These are phyloP conservation scores for Ornithoptera priamus DNA, from an alignment of 2,888 invertebrate genomes.

Conservation along the genomic window DNA sequence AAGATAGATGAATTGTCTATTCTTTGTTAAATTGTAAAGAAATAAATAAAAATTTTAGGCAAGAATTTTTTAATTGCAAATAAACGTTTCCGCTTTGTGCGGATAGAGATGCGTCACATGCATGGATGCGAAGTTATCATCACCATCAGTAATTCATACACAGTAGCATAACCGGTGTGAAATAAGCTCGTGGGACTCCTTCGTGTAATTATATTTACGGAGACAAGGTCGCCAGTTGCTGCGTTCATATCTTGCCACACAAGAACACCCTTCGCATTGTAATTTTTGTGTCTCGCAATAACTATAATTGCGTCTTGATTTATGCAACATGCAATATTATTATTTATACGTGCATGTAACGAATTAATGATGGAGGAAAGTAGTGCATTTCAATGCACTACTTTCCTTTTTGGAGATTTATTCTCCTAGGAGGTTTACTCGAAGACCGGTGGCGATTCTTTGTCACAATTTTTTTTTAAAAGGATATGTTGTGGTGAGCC, in stretches of 20 bases:
- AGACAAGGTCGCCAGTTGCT: constrained; percentile 53
- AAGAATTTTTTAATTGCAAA: too few relatives aligned
- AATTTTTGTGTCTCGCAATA: constrained; percentile 24
- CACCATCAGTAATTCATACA: constrained; percentile 6
- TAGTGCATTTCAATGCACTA: not conserved
- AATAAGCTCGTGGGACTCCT: constrained; percentile 55
- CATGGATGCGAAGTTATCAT: constrained; percentile 3
- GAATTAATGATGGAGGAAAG: too few relatives aligned
- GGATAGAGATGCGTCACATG: too few relatives aligned
- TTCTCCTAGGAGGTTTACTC: too few relatives aligned
- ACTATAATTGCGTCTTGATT: constrained; percentile 21
- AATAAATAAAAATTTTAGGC: not conserved
- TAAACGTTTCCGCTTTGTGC: too few relatives aligned
- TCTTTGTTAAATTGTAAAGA: not conserved
- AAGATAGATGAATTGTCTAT: not conserved
- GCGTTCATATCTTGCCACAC: constrained; percentile 22
- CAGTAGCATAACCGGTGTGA: constrained; percentile 33
- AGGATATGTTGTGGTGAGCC: too few relatives aligned
- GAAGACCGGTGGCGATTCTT: not conserved
- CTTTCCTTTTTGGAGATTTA: not conserved
- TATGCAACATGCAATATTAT: constrained; percentile 22
- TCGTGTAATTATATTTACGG: constrained; percentile 53
- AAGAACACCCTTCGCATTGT: constrained; percentile 24
- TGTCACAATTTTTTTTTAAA: too few relatives aligned
- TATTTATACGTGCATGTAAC: not conserved